Evolutionary conservation across 1,140 invertebrate species (phyloP).

Genomic region (Streblospio benedicti): DNA sequence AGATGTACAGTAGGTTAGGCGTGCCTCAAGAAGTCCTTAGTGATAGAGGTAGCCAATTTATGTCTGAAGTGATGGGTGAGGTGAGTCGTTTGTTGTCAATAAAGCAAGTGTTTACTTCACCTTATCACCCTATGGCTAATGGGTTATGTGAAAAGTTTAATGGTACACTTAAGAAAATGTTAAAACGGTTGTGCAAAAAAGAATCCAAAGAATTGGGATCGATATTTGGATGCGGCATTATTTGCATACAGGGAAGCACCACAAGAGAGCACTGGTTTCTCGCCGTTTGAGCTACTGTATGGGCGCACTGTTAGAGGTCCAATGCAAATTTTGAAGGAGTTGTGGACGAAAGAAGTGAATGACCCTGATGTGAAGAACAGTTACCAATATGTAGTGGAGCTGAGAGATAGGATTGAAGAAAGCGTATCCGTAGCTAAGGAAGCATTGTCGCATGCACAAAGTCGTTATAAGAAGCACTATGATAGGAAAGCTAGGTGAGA

Average conservation of each 20-base stretch:
- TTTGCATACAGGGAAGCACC: slow-evolving; percentile 17
- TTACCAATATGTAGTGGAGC: slow-evolving; percentile 2
- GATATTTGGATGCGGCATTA: slow-evolving; percentile 2
- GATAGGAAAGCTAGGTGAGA: neutral
- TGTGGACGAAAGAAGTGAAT: slow-evolving; percentile 24
- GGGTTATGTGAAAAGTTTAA: slow-evolving; percentile 6
- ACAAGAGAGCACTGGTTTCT: slow-evolving; percentile 21
- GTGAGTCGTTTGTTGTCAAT: slow-evolving; percentile 10
- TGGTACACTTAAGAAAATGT: too few species aligned
- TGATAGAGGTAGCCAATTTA: slow-evolving; percentile 7
- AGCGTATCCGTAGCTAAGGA: slow-evolving; percentile 19
- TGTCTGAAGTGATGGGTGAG: slow-evolving; percentile 1
- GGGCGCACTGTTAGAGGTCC: slow-evolving; percentile 29
- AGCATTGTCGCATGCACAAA: slow-evolving; percentile 13
- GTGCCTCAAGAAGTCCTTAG: too few species aligned
- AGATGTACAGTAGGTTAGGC: too few species aligned
- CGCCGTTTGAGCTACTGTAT: slow-evolving; percentile 32
- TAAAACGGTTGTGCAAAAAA: slow-evolving; percentile 9
- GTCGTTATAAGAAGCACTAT: slow-evolving; percentile 17
- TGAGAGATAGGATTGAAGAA: slow-evolving; percentile 18
- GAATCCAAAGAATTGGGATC: slow-evolving; percentile 14
- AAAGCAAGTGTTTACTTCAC: neutral
- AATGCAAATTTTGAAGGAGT: slow-evolving; percentile 25
- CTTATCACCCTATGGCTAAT: slow-evolving; percentile 4
- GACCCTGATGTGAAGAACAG: slow-evolving; percentile 15